A percentile compares a stretch with the other conserved stretches of the same genome.
phyloP scores from a whole-genome alignment of 1,140 invertebrate genomes.

The Pristionchus pacificus region DNA sequence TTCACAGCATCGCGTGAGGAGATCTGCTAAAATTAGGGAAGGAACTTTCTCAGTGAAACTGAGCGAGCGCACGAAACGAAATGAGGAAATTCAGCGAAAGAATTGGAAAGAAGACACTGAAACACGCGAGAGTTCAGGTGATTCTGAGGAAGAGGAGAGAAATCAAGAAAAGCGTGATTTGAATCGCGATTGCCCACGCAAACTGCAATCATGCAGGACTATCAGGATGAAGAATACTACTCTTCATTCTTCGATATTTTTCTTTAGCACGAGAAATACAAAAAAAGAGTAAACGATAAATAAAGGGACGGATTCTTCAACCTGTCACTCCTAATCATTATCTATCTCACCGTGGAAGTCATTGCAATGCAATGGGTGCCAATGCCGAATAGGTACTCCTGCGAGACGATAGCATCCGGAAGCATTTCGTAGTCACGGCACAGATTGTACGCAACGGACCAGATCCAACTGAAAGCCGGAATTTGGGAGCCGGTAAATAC shows the following conservation, averaged over 20 bases:
- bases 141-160: too few relatives aligned
- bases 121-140: too few relatives aligned
- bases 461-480: conserved; percentile 61
- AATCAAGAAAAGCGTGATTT: too few relatives aligned
- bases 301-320: background rate
- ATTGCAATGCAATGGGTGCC: conserved; percentile 63
- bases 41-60: too few relatives aligned
- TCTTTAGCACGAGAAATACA: background rate
- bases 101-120: too few relatives aligned
- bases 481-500: background rate
- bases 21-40: too few relatives aligned
- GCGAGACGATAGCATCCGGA: conserved; percentile 43
- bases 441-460: conserved; percentile 63
- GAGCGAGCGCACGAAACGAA: too few relatives aligned
- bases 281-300: background rate
- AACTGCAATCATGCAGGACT: too few relatives aligned
- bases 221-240: too few relatives aligned
- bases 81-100: too few relatives aligned
- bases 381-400: conserved; percentile 61
- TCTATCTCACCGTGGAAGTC: conserved; percentile 62
- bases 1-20: too few relatives aligned
- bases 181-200: too few relatives aligned
- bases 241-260: background rate
- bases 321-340: conserved; percentile 49
- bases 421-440: conserved; percentile 61